Evolutionary conservation across 2,888 invertebrate genomes (phyloP), one percentile per base, ranked within the genome.

Genomic region (Andrena marginata): DNA sequence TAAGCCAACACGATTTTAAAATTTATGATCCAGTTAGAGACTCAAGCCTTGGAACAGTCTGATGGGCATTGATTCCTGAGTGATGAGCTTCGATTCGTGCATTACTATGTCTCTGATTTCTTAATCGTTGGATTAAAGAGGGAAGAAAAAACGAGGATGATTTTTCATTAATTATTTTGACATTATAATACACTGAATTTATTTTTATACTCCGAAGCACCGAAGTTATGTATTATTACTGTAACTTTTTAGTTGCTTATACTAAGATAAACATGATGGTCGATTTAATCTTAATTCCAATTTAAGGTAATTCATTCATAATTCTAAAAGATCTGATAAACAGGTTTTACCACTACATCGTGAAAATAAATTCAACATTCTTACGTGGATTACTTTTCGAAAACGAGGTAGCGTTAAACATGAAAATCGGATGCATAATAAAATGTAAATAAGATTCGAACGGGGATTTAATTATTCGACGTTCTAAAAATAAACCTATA

Each of bases 401-500:
- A 60, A 8, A 2, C 60, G 60, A 60, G 3, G 31, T 60, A 26
- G 10, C 26, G 59, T 60, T 60, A 7, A 60, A 31, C 16, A 16
- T 16, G 31, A 60, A 42, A 49, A 51, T 67, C n/a, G 7, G 2
- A 4, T 35, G 23, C 48, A 48, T 48, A 56, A 71, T 20, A 33
- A 54, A 26, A 54, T 54, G 48, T 26, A 42, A 35, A 51, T 72
- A 33, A n/a, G 54, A 33, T 49, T 23, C 7, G 16, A 33, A 23
- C 42, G n/a, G 10, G 35, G 23, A 35, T 23, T 29, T 54, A 16
- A 76, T 76, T 62, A 48, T 60, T 75, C 63, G 29, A 16, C 31
- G 42, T 26, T 74, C 42, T 74, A 74, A 49, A 64, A 62, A 74
- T 62, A 69, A 20, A 49, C 23, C 35, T 10, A 29, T 65, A 48